Evolutionary conservation across 2,797 vertebrate species (phyloP), one percentile per base, ranked within the genome.

Genomic region (Tarsius wallacei): DNA sequence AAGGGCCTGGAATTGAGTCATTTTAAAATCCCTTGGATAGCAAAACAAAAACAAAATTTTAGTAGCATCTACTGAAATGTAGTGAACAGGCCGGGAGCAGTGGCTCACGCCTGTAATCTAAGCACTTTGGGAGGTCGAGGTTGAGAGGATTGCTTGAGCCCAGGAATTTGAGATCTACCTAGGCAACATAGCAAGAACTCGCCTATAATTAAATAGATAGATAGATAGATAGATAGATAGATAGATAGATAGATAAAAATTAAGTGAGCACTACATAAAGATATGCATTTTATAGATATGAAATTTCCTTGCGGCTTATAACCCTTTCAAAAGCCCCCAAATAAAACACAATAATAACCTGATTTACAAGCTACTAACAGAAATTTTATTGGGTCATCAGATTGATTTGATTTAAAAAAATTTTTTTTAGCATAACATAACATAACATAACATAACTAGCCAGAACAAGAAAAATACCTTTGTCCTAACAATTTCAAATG

Each of bases 391-490:
- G 55, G 42, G 33, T 89, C 17, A 92, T 85, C 14, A 82, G 47
- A 53, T 31, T 63, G 26, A 90, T 57, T 76, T 82, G 21, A 2
- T 51, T 81, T 31, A 24, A 88, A 87, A 55, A 22, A 36, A 84
- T 2, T 19, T 71, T 55, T 91, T 70, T 78, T 82, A 33, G 61
- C 42, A 42, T 42, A 42, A 84, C 11, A 28, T 31, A 33, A 68
- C 42, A 42, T 42, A 42, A 84, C 11, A 28, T 31, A 61, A 55
- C 28, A n/a, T 77, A 95, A 68, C 70, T 42, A 80, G 42, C 22
- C 33, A 88, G 70, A 88, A 70, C 9, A 92, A 61, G 55, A 77
- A 95, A 93, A 93, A 94, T 80, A 21, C 22, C 59, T 93, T 63
- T 55, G 51, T 11, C 51, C 31, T 90, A 55, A 77, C 42, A 53